Base-by-base conservation (phyloP, 1,140 invertebrate species). In the Lethrus apterus region DNA sequence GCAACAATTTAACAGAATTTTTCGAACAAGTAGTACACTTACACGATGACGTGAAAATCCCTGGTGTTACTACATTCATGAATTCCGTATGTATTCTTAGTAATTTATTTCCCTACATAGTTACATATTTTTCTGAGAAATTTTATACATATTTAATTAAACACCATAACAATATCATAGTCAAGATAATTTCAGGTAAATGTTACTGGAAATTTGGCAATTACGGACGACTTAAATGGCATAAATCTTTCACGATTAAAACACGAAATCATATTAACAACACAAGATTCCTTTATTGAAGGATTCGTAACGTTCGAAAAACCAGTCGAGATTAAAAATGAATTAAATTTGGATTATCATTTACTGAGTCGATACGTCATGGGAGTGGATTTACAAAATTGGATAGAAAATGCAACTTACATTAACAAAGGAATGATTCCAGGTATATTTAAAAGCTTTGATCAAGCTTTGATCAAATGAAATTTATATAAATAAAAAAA, bases 341-440 rank as follows among this genome's bases (percentile, higher is more conserved):
- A 29, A 14, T 13, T 65, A 9, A 40, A 50, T 4, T 24, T 65
- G 21, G 46, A 60, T n/a, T 35, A 46, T 4, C 36, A 58, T 49
- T 34, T 67, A n/a, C 44, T 44, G 18, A 57, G 55, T 3, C 42
- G 48, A 3, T 15, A 31, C 15, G 30, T 65, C 2, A 44, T 44
- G 33, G 58, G 55, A 4, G 21, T 60, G 4, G 44, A 63, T 51
- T 19, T 62, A 1, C 19, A 24, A 7, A 31, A 52, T 8, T 57
- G 57, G 53, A 26, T 46, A 4, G 31, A 59, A 23, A 54, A 57
- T 35, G 57, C 58, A 2, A 43, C 66, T 0, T 59, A 56, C 36
- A 21, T 64, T 13, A 48, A 64, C 36, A 36, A 49, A 35, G 59
- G 59, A 26, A 40, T 55, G 5, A 46, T 57, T 11, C 8, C 23